Base-by-base conservation (phyloP, 2,113 vertebrate genomes). In the Pseudopipra pipra region DNA sequence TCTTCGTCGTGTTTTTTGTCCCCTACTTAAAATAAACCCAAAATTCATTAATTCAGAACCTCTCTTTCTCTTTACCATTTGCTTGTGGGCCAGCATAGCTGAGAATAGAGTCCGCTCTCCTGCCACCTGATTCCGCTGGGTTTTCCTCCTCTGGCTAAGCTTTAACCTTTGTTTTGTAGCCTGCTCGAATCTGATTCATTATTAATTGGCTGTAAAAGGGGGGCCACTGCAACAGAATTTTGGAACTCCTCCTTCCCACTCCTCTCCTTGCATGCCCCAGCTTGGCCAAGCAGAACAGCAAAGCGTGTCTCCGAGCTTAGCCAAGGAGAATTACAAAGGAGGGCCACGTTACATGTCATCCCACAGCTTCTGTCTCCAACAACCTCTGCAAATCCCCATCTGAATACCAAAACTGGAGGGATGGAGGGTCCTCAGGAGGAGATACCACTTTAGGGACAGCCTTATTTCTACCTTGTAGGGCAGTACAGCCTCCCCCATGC, bases 81-180 rank as follows among this genome's bases (percentile, higher is more conserved):
- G 93, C 68, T 59, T 70, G 47, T 8, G 7, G 85, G 39, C 58
- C 39, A 14, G 47, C 11, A 9, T 65, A 74, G 58, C 84, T 89
- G 84, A 63, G 27, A 59, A 43, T 86, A 76, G 78, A 93, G 73
- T 76, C 79, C 81, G 81, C 59, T 72, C 61, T 87, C 63, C 79
- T 62, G 62, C 83, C 95, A 94, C 93, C 91, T 95, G 89, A 61
- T 94, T 84, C 91, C 0, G 30, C 92, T 81, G 93, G 33, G 91
- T 65, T 92, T 89, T 89, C 76, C 70, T 96, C 87, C 87, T 87
- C 73, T 55, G 51, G 87, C 89, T 94, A 71, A 61, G 75, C 47
- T 74, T 8, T 91, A 71, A 77, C 84, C 96, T 91, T 94, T 56
- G 25, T 6, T 70, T 86, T 84, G 61, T 65, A 92, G 65, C 59